Evolutionary conservation across 2,113 vertebrate species (phyloP), one percentile per base, ranked within the genome.

Genomic region (Rhinoptilus africanus): DNA sequence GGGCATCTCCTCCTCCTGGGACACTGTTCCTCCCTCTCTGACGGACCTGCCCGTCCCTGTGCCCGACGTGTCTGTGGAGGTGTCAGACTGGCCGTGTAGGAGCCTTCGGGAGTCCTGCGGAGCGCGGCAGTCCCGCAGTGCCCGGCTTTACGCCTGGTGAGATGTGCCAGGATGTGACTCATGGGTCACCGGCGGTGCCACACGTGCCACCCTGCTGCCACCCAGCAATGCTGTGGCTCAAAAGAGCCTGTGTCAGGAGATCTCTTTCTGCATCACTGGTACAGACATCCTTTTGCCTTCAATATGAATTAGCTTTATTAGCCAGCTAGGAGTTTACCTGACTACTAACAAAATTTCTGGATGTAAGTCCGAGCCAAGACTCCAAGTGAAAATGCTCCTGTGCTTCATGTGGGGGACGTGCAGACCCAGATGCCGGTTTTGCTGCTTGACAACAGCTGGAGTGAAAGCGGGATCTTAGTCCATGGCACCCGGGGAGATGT

Each of bases 21-120:
- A 4, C 26, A 20, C 15, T 0, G 0, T 28, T 62, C 17, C 14
- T 26, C 18, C 15, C 14, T 9, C 12, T 51, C 23, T 30, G 45
- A 34, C 28, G 19, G 73, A 41, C 23, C 15, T 80, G 32, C 67
- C 26, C 28, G 10, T 56, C 28, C 24, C 39, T 48, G 59, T 50
- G 45, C 64, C 37, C 4, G 4, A 0, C 5, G 47, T 47, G 22
- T 72, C 50, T 2, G 0, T 45, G 26, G 51, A 56, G 60, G 32
- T 35, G 4, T 19, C 18, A 9, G 24, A 17, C 23, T 7, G 39
- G 80, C 30, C 3, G 0, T 35, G 57, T 19, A 32, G 28, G 60
- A 54, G 54, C 57, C 50, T 26, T 64, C 69, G 13, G 56, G 72
- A 64, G 32, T 16, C 28, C 17, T 1, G 1, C 3, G 2, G 84